Percentiles rank a stretch among this genome's conserved stretches.
Evolutionary conservation across 2,888 invertebrate species (phyloP).

Genomic region (Serripes groenlandicus): DNA sequence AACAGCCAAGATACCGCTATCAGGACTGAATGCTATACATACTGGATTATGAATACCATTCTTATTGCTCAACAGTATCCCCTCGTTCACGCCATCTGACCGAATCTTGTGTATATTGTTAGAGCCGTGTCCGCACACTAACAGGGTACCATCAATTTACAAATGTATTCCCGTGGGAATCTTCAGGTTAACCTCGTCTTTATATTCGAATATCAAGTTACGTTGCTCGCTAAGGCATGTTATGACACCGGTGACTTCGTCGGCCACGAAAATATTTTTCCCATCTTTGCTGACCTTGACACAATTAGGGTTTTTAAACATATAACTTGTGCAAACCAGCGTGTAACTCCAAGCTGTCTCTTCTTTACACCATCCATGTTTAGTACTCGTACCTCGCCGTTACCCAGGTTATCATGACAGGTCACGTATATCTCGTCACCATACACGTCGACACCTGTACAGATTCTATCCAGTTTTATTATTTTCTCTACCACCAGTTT

Average conservation of each 20-base stretch:
- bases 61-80: background rate
- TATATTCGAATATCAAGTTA: background rate
- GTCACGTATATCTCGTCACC: slow-evolving; percentile 3
- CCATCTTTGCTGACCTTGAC: slow-evolving; percentile 8
- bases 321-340: background rate
- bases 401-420: slow-evolving; percentile 1
- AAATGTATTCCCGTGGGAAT: background rate
- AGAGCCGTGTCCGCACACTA: background rate
- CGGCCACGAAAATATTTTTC: background rate
- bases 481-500: background rate
- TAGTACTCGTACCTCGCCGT: background rate
- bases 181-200: background rate
- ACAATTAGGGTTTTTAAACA: background rate
- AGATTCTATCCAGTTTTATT: background rate
- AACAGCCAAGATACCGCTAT: background rate
- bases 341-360: background rate
- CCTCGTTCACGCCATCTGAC: background rate
- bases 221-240: background rate
- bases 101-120: background rate
- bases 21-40: slow-evolving; percentile 1
- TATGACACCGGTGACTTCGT: background rate
- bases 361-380: background rate
- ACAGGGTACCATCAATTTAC: background rate
- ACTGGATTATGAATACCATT: background rate
- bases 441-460: background rate